These are phyloP conservation scores for Lithosia quadra DNA, from an alignment of 2,888 invertebrate species.

Conservation along the genomic window DNA sequence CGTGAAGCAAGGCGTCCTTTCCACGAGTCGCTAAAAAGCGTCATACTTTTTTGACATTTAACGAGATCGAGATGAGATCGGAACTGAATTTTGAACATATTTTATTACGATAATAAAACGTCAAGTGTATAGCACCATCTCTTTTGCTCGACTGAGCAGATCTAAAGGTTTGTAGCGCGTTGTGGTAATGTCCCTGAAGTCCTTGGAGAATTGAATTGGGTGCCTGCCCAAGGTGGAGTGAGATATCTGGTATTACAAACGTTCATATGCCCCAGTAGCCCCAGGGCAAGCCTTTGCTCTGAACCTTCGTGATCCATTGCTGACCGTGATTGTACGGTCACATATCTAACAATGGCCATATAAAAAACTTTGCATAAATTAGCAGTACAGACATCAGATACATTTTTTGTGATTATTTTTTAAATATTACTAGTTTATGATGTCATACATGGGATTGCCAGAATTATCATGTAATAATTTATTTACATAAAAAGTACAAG, in stretches of 20 bases:
- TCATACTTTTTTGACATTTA: too few species aligned
- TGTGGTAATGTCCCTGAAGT: too few species aligned
- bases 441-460: constrained; percentile 2
- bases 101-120: too few species aligned
- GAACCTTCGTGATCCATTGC: neutral
- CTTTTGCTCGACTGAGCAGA: too few species aligned
- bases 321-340: neutral
- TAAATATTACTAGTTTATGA: constrained; percentile 4
- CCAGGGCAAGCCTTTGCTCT: neutral
- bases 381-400: constrained; percentile 14
- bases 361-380: constrained; percentile 21
- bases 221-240: neutral
- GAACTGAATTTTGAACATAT: too few species aligned
- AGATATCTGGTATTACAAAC: neutral
- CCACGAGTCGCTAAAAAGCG: too few species aligned
- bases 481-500: constrained; percentile 4
- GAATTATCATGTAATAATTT: constrained; percentile 1
- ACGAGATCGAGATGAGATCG: too few species aligned
- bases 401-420: constrained; percentile 2
- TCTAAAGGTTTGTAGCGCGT: too few species aligned
- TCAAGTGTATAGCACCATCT: too few species aligned
- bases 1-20: too few species aligned
- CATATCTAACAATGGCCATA: neutral
- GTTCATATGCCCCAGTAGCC: neutral
- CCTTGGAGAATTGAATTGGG: neutral